Base-by-base conservation (phyloP, 2,113 vertebrate species). In the Cyphomyrus discorhynchus region DNA sequence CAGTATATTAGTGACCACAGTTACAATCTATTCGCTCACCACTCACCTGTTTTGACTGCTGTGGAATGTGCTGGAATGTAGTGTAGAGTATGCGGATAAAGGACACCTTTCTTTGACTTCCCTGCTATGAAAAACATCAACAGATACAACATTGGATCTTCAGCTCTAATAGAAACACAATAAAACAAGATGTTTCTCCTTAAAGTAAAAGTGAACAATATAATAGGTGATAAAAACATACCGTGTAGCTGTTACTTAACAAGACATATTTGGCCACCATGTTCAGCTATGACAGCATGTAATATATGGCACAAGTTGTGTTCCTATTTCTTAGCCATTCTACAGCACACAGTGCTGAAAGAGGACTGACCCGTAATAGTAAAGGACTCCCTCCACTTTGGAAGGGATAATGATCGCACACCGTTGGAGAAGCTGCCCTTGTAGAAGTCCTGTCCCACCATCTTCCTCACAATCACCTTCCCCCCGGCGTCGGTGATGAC, bases 381-480 rank as follows among this genome's bases (percentile, higher is more conserved):
- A 88, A 99, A 99, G 11, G 98, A 99, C 50, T 98, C 98, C 92
- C 97, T 97, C 98, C 98, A 99, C 58, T 97, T 97, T 0, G 98
- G 97, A 1, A 99, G 94, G 0, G 98, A 98, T 77, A 98, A 91
- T 0, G 98, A 99, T 2, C 97, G 96, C 35, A 99, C 92, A 0
- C 98, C 97, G 0, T 97, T 96, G 91, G 97, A 96, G 77, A 96
- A 97, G 92, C 96, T 98, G 77, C 98, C 98, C 1, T 94, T 97
- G 93, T 99, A 99, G n/a, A 92, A 90, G 0, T 96, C 96, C 89
- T 98, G 97, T 27, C 98, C 98, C 0, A 97, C 96, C 13, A 98
- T 96, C 93, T 99, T 99, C 93, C 93, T 97, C 89, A 99, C 97
- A 0, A 98, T 97, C 88, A 99, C 95, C 93, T 97, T 98, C 21